Conservation (phyloP, 2,888 invertebrate species). For the Periphyllus acericola region DNA sequence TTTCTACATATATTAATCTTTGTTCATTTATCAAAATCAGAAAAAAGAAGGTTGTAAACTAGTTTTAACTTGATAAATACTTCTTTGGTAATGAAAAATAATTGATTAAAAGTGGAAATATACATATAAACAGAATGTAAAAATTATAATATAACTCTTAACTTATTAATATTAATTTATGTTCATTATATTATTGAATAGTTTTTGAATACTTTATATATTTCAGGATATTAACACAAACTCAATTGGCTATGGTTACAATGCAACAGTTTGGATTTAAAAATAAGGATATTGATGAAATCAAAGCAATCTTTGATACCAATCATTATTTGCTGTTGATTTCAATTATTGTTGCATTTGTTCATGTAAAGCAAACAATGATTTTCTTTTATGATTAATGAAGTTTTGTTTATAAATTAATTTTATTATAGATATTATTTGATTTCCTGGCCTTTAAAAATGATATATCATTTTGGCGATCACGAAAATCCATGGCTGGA, state of each 20-base stretch:
- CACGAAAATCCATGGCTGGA: constrained; percentile 85
- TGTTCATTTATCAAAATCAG: background rate
- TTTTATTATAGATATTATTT: constrained; percentile 81
- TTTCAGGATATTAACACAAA: constrained; percentile 77
- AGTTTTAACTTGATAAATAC: background rate
- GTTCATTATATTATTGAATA: background rate
- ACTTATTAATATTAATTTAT: background rate
- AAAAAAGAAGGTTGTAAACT: background rate
- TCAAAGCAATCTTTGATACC: constrained; percentile 95
- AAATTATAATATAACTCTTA: background rate
- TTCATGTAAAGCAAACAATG: constrained; percentile 80
- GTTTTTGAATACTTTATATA: background rate
- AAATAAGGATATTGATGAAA: constrained; percentile 94
- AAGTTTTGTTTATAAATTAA: background rate
- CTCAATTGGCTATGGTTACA: constrained; percentile 78
- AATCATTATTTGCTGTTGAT: constrained; percentile 90
- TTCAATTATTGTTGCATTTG: constrained; percentile 89
- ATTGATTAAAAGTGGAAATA: background rate
- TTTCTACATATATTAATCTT: background rate
- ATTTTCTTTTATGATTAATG: background rate
- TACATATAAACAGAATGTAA: background rate
- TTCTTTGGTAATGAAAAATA: background rate
- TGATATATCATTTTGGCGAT: constrained; percentile 94
- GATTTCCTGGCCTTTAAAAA: constrained; percentile 98
- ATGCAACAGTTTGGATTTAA: constrained; percentile 84